These are phyloP conservation scores for Perca schrenkii DNA, from an alignment of 2,113 vertebrate genomes.

Conservation along the genomic window DNA sequence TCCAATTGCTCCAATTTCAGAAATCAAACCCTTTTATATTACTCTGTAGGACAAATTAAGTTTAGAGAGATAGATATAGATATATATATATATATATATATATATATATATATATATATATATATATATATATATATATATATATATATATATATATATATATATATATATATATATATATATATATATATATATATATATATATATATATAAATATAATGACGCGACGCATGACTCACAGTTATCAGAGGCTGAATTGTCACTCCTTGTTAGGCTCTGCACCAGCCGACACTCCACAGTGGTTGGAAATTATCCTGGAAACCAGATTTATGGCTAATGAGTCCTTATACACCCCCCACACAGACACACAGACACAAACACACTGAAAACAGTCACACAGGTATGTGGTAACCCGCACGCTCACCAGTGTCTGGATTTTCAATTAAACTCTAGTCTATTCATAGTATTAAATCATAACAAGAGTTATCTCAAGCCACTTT, in stretches of 20 bases:
- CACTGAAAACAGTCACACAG: slow-evolving; percentile 31
- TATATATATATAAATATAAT: too few species aligned
- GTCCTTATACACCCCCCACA: background rate
- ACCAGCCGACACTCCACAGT: background rate
- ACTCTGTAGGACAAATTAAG: background rate
- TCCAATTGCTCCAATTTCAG: background rate
- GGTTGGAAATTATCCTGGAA: background rate
- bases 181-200: too few species aligned
- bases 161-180: too few species aligned
- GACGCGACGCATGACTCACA: too few species aligned
- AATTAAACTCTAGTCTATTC: too few species aligned
- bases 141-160: too few species aligned
- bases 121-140: too few species aligned
- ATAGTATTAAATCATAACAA: too few species aligned
- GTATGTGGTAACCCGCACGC: slow-evolving; percentile 25
- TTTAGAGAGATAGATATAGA: too few species aligned
- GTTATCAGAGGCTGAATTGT: background rate
- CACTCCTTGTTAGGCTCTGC: slow-evolving; percentile 16
- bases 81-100: too few species aligned
- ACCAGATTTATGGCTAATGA: slow-evolving; percentile 31
- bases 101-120: too few species aligned
- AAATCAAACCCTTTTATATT: background rate
- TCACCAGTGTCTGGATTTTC: slow-evolving; percentile 42
- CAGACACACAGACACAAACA: background rate
- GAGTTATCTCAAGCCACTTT: too few species aligned